Evolutionary conservation across 2,113 vertebrate genomes (phyloP).

Genomic region (Garra rufa): DNA sequence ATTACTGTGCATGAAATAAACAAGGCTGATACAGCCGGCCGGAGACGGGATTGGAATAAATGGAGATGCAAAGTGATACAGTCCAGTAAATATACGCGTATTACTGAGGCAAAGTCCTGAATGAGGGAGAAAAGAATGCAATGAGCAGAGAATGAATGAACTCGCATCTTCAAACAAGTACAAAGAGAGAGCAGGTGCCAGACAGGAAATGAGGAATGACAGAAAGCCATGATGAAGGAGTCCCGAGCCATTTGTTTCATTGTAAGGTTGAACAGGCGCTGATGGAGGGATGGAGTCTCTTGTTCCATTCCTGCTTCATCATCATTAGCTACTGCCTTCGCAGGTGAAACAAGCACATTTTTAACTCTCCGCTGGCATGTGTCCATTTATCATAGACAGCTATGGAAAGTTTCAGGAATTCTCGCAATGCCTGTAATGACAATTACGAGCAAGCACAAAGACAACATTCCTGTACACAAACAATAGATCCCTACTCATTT

Average conservation of each 20-base stretch:
- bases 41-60: background rate
- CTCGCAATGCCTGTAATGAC: background rate
- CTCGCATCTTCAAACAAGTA: background rate
- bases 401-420: background rate
- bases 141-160: slow-evolving; percentile 24
- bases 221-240: slow-evolving; percentile 7
- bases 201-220: slow-evolving; percentile 23
- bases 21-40: slow-evolving; percentile 3
- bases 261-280: background rate
- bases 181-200: slow-evolving; percentile 23
- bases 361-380: background rate
- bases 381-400: slow-evolving; percentile 9
- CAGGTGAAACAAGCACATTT: background rate
- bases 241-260: background rate
- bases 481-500: background rate
- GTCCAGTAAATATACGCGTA: background rate
- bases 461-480: background rate
- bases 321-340: background rate
- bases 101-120: background rate
- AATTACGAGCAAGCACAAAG: background rate
- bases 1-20: slow-evolving; percentile 24
- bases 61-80: slow-evolving; percentile 4
- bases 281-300: background rate
- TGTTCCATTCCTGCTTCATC: background rate
- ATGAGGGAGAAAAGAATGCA: slow-evolving; percentile 6